phyloP scores from a whole-genome alignment of 2,113 vertebrate genomes.

The Pedetes capensis region DNA sequence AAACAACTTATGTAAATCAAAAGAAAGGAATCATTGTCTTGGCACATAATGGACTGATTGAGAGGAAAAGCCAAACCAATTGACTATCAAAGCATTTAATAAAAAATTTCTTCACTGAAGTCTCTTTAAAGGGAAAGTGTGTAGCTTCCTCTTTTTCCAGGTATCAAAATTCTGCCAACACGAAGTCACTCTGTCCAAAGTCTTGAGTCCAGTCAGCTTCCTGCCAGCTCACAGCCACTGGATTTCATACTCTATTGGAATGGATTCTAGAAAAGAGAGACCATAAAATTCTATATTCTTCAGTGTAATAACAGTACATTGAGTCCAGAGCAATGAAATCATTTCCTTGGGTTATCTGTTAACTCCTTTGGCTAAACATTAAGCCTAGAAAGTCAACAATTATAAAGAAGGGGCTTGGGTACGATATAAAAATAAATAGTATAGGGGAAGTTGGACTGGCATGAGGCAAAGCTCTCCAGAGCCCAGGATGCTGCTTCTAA shows the following conservation, averaged over 20 bases:
- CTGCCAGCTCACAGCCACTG: slow-evolving; percentile 12
- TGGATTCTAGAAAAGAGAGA: slow-evolving; percentile 33
- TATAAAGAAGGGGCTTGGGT: slow-evolving; percentile 68
- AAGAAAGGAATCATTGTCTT: slow-evolving; percentile 68
- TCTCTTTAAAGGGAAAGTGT: slow-evolving; percentile 17
- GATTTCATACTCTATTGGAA: slow-evolving; percentile 44
- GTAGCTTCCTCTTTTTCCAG: background rate
- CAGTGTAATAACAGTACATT: slow-evolving; percentile 25
- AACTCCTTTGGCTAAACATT: slow-evolving; percentile 67
- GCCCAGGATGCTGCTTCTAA: slow-evolving; percentile 27
- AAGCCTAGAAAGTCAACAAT: slow-evolving; percentile 71
- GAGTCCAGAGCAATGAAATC: slow-evolving; percentile 60
- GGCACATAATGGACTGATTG: slow-evolving; percentile 47
- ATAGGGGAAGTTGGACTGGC: slow-evolving; percentile 61
- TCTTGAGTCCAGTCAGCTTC: background rate
- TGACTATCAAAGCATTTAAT: slow-evolving; percentile 47
- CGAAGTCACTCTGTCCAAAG: background rate
- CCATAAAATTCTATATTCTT: slow-evolving; percentile 31
- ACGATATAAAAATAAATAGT: slow-evolving; percentile 74
- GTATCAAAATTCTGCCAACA: slow-evolving; percentile 51
- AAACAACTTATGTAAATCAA: slow-evolving; percentile 58
- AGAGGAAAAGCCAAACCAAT: slow-evolving; percentile 43
- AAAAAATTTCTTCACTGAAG: slow-evolving; percentile 44
- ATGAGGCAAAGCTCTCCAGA: slow-evolving; percentile 59
- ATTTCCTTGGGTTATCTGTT: slow-evolving; percentile 69